phyloP scores from a whole-genome alignment of 2,113 vertebrate species.

The Pycnonotus jocosus region DNA sequence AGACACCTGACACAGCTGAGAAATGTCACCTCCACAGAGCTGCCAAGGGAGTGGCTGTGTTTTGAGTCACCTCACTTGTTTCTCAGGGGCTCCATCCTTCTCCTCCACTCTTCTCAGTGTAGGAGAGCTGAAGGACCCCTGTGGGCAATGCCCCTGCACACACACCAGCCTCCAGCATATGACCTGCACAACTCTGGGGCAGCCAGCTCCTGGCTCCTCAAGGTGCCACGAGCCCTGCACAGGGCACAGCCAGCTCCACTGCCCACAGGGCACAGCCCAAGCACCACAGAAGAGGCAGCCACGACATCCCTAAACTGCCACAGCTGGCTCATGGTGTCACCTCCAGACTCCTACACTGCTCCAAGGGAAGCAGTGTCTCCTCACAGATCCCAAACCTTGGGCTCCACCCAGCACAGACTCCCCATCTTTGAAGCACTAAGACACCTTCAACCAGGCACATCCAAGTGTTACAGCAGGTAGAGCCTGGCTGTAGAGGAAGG shows the following conservation, averaged over 20 bases:
- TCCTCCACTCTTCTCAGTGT: fast-evolving
- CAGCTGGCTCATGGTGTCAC: fast-evolving
- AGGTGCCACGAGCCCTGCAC: fast-evolving
- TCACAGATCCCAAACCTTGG: background rate
- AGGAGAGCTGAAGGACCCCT: background rate
- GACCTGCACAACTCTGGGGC: fast-evolving
- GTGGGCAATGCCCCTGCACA: background rate
- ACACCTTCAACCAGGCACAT: background rate
- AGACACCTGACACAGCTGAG: background rate
- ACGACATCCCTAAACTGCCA: fast-evolving
- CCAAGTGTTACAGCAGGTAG: background rate
- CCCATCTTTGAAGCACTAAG: background rate
- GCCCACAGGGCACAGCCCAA: background rate
- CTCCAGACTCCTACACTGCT: background rate
- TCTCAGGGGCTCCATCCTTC: background rate
- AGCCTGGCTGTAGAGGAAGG: background rate
- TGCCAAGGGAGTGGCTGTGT: fast-evolving
- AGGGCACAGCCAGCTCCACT: background rate
- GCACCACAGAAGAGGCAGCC: fast-evolving
- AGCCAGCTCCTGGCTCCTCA: background rate
- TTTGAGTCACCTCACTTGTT: background rate
- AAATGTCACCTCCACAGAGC: background rate
- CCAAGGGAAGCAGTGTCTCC: fast-evolving
- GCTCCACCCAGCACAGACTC: background rate
- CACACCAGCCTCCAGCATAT: fast-evolving